Evolutionary conservation across 1,140 invertebrate genomes (phyloP), one percentile per base, ranked within the genome.

Genomic region (Drosophila athabasca): DNA sequence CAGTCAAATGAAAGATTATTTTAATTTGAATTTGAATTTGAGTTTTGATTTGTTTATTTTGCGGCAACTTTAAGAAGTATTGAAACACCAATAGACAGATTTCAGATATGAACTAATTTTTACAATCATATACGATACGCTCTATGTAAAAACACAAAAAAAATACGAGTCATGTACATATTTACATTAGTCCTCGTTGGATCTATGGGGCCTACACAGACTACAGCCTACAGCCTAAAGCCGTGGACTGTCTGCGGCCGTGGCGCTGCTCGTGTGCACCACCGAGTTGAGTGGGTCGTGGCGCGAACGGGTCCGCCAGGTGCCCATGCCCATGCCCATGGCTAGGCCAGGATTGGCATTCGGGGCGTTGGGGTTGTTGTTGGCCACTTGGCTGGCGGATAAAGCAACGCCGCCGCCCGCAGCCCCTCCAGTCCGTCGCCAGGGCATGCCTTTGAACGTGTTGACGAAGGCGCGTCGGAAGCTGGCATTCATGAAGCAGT

Each of bases 401-500:
- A 67, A 51, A 0, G 11, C 70, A 1, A 41, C 53, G 17, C 13
- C 53, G 17, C 13, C 50, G 48, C 0, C 31, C 55, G 3, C 50
- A 43, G 5, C 35, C 31, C 1, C 43, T 0, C n/a, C 50, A 6
- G 39, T 46, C 0, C 58, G 77, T 2, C 68, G 75, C 82, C 78
- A 87, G 1, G 81, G 88, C 48, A 90, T 24, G 1, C 78, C 87
- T 58, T 82, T 82, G 48, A 90, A 90, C 6, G 87, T 89, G 48
- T 93, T 92, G 13, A 96, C 93, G 81, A 98, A 97, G 0, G 96
- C 95, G 57, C 96, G 94, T 15, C 1, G 96, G 94, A 73, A 95
- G 94, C 44, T 97, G 92, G 92, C 97, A 91, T 98, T 98, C 96
- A 98, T 97, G 93, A 98, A 98, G 92, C 97, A 98, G 90, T 98